Evolutionary conservation across 1,140 invertebrate species (phyloP).

Genomic region (Drosophila erecta): DNA sequence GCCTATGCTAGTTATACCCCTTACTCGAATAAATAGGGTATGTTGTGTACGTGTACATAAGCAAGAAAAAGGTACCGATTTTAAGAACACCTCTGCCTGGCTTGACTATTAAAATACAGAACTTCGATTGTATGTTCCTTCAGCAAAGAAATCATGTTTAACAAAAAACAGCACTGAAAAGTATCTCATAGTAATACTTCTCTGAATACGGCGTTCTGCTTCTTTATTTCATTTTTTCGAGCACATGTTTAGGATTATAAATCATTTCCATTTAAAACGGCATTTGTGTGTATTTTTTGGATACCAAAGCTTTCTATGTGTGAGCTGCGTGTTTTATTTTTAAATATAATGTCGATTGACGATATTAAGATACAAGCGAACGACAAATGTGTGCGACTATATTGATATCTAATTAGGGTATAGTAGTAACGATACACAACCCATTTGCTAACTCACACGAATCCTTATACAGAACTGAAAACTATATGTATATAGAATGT

Average conservation of each 20-base stretch:
- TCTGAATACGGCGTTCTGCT: no score
- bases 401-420: not conserved
- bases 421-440: not conserved
- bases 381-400: not conserved
- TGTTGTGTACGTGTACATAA: not conserved
- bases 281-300: not conserved
- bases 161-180: no score
- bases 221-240: no score
- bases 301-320: not conserved
- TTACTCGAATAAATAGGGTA: conserved; percentile 1
- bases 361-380: not conserved
- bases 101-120: no score
- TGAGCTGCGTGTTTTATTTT: not conserved
- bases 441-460: no score
- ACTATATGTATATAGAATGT: no score
- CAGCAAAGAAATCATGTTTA: no score
- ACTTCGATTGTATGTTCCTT: no score
- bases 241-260: no score
- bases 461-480: no score
- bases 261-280: no score
- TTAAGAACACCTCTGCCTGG: not conserved
- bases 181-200: no score
- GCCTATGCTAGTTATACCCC: conserved; percentile 9
- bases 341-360: not conserved
- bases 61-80: not conserved